A percentile compares a stretch with the other conserved stretches of the same genome.
Conservation (phyloP, 2,113 vertebrate species). For the Poeciliopsis retropinna region DNA sequence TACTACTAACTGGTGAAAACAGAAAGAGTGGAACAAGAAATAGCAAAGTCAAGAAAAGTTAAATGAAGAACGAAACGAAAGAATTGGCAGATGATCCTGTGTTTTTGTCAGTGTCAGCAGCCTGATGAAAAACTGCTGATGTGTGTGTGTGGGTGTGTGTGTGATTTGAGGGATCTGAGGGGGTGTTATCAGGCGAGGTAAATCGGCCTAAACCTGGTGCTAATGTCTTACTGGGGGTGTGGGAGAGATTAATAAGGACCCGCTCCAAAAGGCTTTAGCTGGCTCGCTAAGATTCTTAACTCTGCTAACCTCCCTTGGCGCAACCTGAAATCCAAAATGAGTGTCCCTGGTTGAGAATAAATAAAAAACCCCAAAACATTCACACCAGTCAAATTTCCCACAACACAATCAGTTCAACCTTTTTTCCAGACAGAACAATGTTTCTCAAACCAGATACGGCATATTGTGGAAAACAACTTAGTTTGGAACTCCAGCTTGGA, state of each 20-base stretch:
- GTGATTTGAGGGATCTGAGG: slow-evolving; percentile 76
- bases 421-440: neutral
- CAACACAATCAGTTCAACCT: neutral
- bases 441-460: too few relatives aligned
- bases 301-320: slow-evolving; percentile 88
- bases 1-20: too few relatives aligned
- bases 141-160: slow-evolving; percentile 63
- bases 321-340: slow-evolving; percentile 77
- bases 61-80: neutral
- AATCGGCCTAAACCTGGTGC: slow-evolving; percentile 91
- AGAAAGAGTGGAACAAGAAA: neutral
- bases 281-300: slow-evolving; percentile 92
- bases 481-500: too few relatives aligned
- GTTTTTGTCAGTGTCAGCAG: slow-evolving; percentile 4
- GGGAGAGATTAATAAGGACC: slow-evolving; percentile 95
- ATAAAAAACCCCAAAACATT: slow-evolving; percentile 66
- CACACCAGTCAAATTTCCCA: slow-evolving; percentile 55
- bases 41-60: neutral
- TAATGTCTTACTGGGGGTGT: slow-evolving; percentile 90
- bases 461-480: too few relatives aligned
- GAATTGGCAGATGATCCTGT: neutral
- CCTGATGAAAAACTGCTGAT: slow-evolving; percentile 30
- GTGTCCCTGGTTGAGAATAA: slow-evolving; percentile 75
- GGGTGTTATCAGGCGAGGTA: slow-evolving; percentile 82
- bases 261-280: slow-evolving; percentile 88